phyloP scores from a whole-genome alignment of 2,113 vertebrate genomes.

The Dunckerocampus dactyliophorus region DNA sequence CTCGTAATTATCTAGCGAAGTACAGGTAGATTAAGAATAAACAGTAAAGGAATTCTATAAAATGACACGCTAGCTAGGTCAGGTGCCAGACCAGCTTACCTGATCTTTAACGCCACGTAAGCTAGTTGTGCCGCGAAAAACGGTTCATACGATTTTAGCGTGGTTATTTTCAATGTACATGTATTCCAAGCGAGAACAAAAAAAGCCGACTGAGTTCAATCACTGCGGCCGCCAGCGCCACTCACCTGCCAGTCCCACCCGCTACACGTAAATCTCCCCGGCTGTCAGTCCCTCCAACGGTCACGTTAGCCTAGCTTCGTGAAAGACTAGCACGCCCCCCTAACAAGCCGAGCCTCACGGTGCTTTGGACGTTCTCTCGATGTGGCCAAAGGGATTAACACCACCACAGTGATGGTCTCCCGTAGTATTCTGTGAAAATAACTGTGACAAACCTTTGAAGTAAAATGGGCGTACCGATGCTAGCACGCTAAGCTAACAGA shows the following conservation, averaged over 20 bases:
- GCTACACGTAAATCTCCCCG: neutral
- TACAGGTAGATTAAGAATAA: too few relatives aligned
- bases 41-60: too few relatives aligned
- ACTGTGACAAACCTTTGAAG: neutral
- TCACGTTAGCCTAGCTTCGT: constrained; percentile 20
- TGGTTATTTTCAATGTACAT: neutral
- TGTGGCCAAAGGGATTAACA: constrained; percentile 3
- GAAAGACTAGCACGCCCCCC: constrained; percentile 21
- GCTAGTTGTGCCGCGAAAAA: neutral
- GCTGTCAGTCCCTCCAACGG: neutral
- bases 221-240: neutral
- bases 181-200: neutral
- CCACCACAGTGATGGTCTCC: constrained; percentile 16
- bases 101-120: neutral
- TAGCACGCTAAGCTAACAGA: constrained; percentile 17
- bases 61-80: too few relatives aligned
- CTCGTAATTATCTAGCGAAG: too few relatives aligned
- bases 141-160: too few relatives aligned
- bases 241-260: constrained; percentile 21
- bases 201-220: neutral
- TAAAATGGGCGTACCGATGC: neutral
- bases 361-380: neutral
- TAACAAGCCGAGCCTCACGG: neutral
- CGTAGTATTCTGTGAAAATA: constrained; percentile 8
- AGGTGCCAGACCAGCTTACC: too few relatives aligned